A percentile compares a stretch with the other conserved stretches of the same genome.
Evolutionary conservation across 64 coral and sea anemone species (phyloP).

Genomic region (Actinia tenebrosa): DNA sequence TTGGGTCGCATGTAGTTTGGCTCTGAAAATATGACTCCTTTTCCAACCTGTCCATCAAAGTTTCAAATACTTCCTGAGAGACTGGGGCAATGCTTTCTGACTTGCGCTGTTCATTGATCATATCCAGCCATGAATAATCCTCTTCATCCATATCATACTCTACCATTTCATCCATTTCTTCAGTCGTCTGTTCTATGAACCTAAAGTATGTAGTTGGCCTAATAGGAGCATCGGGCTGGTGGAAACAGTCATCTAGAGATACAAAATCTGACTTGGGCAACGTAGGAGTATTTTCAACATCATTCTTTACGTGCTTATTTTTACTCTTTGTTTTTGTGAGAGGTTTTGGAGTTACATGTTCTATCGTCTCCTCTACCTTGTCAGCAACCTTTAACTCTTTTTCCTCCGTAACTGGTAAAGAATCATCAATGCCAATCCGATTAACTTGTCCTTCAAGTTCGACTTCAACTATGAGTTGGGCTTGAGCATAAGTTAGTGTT

Average conservation of each 20-base stretch:
- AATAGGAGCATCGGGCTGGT: constrained; percentile 81
- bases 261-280: constrained; percentile 76
- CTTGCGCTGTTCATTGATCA: constrained; percentile 91
- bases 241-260: constrained; percentile 63
- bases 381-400: constrained; percentile 29
- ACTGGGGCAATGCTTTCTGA: constrained; percentile 86
- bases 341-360: constrained; percentile 65
- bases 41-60: constrained; percentile 94
- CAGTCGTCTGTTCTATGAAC: constrained; percentile 94
- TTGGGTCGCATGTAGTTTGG: constrained; percentile 93
- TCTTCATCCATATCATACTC: constrained; percentile 99
- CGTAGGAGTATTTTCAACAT: constrained; percentile 41
- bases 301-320: constrained; percentile 70
- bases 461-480: constrained; percentile 95
- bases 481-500: constrained; percentile 99
- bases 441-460: constrained; percentile 89
- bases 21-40: constrained; percentile 99
- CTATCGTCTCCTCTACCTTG: constrained; percentile 59
- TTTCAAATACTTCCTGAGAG: constrained; percentile 98
- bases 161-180: constrained; percentile 95
- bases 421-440: constrained; percentile 86
- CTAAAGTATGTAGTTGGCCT: constrained; percentile 93
- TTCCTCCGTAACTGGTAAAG: constrained; percentile 76
- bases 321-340: constrained; percentile 77
- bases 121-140: constrained; percentile 85